phyloP scores from a whole-genome alignment of 2,888 invertebrate genomes.

The Leptopilina drosophilae region DNA sequence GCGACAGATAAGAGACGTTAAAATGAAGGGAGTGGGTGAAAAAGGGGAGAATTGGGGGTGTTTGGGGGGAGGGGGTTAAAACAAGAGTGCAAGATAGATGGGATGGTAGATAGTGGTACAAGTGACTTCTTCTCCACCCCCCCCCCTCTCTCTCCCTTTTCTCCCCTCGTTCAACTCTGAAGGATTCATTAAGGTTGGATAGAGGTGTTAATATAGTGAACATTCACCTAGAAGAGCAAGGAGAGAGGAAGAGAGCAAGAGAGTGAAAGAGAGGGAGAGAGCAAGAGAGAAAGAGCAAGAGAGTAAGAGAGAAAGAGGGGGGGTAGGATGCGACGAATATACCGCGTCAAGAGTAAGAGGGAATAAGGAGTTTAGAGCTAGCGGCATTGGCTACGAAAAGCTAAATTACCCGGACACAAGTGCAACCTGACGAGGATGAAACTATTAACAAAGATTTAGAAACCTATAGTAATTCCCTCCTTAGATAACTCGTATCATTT shows the following conservation, averaged over 20 bases:
- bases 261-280: slow-evolving; percentile 49
- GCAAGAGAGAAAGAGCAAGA: slow-evolving; percentile 25
- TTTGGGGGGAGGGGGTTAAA: slow-evolving; percentile 29
- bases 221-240: slow-evolving; percentile 66
- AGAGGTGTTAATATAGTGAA: slow-evolving; percentile 75
- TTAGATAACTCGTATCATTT: slow-evolving; percentile 17
- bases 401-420: slow-evolving; percentile 66
- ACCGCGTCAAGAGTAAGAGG: slow-evolving; percentile 34
- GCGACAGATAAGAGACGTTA: slow-evolving; percentile 41
- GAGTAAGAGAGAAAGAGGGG: slow-evolving; percentile 29
- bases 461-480: slow-evolving; percentile 53
- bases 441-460: slow-evolving; percentile 71
- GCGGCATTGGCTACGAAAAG: slow-evolving; percentile 61
- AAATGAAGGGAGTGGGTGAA: slow-evolving; percentile 42
- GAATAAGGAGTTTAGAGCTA: slow-evolving; percentile 44
- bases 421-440: slow-evolving; percentile 56
- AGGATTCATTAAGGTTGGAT: slow-evolving; percentile 74
- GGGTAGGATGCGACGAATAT: slow-evolving; percentile 37
- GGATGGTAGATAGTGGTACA: slow-evolving; percentile 42
- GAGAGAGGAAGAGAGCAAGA: background rate
- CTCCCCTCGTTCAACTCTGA: slow-evolving; percentile 55
- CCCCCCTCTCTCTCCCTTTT: background rate
- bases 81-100: slow-evolving; percentile 34
- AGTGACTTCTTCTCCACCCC: slow-evolving; percentile 44
- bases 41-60: background rate